A percentile compares a stretch with the other conserved stretches of the same genome.
These are phyloP conservation scores for Hermetia illucens DNA, from an alignment of 1,140 invertebrate species.

Conservation along the genomic window DNA sequence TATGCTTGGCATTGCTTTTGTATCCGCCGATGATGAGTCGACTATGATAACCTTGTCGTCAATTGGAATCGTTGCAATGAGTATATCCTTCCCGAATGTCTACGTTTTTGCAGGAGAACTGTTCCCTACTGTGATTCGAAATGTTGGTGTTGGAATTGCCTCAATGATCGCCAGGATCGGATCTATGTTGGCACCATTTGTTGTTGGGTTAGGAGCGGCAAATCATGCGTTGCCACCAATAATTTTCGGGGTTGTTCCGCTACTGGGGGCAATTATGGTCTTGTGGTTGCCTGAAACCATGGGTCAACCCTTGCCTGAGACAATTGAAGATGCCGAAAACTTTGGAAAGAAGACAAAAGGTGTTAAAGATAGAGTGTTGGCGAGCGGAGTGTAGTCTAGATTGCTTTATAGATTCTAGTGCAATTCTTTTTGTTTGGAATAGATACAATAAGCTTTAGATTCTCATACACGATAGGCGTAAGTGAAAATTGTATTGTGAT, in stretches of 20 bases:
- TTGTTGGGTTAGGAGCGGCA: conserved; percentile 26
- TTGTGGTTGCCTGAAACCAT: conserved; percentile 57
- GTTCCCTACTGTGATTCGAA: conserved; percentile 37
- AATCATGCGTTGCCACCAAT: conserved; percentile 42
- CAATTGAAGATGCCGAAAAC: neutral
- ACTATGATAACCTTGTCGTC: neutral
- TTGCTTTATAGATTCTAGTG: no score
- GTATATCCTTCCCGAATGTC: conserved; percentile 35
- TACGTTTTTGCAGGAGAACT: conserved; percentile 38
- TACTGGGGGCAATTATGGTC: conserved; percentile 45
- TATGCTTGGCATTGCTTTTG: conserved; percentile 40
- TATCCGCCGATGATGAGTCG: conserved; percentile 20
- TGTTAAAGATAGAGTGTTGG: no score
- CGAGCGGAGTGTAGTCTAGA: no score
- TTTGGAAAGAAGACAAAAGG: neutral
- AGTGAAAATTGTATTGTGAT: no score
- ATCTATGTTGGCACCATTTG: conserved; percentile 36
- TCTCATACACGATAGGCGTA: no score
- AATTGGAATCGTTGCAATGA: conserved; percentile 16
- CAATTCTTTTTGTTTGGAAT: no score
- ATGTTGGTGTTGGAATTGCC: conserved; percentile 34
- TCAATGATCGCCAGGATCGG: conserved; percentile 36
- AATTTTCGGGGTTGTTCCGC: conserved; percentile 46
- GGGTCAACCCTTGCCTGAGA: conserved; percentile 17
- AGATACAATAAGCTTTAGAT: no score